Base-by-base conservation (phyloP, 2,797 vertebrate species). In the Danio kyathit region DNA sequence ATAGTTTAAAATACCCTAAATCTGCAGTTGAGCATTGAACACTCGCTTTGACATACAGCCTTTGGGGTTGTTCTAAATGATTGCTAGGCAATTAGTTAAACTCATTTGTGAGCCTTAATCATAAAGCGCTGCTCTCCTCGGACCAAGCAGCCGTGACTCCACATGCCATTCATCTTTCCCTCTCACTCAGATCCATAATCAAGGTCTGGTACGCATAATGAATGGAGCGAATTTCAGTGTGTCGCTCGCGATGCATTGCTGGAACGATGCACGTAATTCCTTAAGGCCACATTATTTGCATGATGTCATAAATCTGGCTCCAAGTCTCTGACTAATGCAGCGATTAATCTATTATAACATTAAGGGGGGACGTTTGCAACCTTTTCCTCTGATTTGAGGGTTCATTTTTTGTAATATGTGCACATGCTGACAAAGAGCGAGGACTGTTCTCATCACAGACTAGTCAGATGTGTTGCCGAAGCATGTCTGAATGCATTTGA, bases 321-420 rank as follows among this genome's bases (percentile, higher is more conserved):
- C 1, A 49, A 72, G 65, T 74, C 80, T 43, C 57, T 21, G 9
- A 76, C 76, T 11, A 56, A 82, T 73, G 48, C 49, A 21, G 76
- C 82, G 7, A 77, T 88, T 82, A 76, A 82, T 89, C 84, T 79
- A 84, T 65, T 74, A 81, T 70, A 77, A 69, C 82, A 67, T 84
- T 54, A 78, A 83, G 78, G 83, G 82, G 85, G 75, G 89, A 88
- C 89, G 79, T 86, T 88, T 86, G 82, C 87, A 89, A 87, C 89
- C 87, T 89, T 90, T 91, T 84, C 77, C 86, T 87, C n/a, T 21
- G 86, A 83, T 87, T 85, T 84, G 84, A 14, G 19, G 80, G 10
- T 86, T 80, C 66, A 70, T 86, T 89, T 87, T 88, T 88, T 79
- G 12, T 7, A 75, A 83, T 89, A 86, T 86, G 90, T 88, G 87